A percentile compares a stretch with the other conserved stretches of the same genome.
Conservation (phyloP, 92 coral and sea anemone species). For the Montipora capitata region DNA sequence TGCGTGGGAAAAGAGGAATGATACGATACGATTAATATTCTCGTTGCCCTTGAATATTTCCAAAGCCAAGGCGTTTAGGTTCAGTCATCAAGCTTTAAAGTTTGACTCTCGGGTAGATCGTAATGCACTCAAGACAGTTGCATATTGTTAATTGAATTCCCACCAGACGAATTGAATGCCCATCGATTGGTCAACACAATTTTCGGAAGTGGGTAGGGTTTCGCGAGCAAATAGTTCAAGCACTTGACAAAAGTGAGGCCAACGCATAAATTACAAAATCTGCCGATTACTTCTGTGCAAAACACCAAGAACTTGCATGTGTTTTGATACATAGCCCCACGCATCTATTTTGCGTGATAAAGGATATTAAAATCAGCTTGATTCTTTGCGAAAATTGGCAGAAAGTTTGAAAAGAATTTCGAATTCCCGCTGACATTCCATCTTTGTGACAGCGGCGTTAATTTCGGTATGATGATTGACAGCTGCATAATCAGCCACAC, state of each 20-base stretch:
- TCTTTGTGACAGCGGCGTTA: conserved; percentile 75
- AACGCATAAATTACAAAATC: not conserved
- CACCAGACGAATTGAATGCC: not conserved
- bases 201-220: conserved; percentile 62
- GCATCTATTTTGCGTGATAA: conserved; percentile 6
- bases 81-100: not conserved
- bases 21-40: too few relatives aligned
- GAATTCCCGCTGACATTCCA: conserved; percentile 77
- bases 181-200: conserved; percentile 24
- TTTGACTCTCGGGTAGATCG: not conserved
- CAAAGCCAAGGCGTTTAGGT: conserved; percentile 13
- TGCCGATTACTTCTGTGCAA: conserved; percentile 10
- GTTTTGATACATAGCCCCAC: conserved; percentile 12
- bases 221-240: conserved; percentile 12
- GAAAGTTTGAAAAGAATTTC: conserved; percentile 26
- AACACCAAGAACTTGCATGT: not conserved
- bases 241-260: conserved; percentile 6
- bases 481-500: conserved; percentile 23
- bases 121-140: conserved; percentile 12
- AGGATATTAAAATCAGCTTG: conserved; percentile 43
- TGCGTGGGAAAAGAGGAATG: conserved; percentile 19
- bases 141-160: conserved; percentile 42
- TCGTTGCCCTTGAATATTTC: not conserved
- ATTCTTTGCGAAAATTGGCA: not conserved
- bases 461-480: conserved; percentile 86